Evolutionary conservation across 2,888 invertebrate genomes (phyloP).

Genomic region (Pheosia tremula): DNA sequence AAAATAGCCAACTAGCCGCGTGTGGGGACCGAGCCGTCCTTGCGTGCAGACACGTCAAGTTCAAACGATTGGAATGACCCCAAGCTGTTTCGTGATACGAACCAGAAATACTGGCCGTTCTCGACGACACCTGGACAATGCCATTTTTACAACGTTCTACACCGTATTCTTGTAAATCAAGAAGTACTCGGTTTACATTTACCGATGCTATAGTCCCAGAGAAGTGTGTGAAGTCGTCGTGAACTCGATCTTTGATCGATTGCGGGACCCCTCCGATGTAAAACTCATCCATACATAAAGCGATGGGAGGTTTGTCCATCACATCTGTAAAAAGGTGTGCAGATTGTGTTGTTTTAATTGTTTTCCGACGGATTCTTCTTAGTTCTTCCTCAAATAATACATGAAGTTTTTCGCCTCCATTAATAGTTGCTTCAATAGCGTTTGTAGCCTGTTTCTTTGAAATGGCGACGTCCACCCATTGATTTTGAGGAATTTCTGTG

Average conservation of each 20-base stretch:
- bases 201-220: conserved; percentile 63
- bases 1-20: conserved; percentile 64
- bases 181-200: conserved; percentile 53
- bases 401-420: conserved; percentile 68
- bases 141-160: conserved; percentile 60
- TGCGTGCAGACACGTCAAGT: conserved; percentile 71
- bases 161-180: conserved; percentile 61
- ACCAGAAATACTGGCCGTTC: conserved; percentile 73
- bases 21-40: conserved; percentile 49
- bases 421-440: conserved; percentile 70
- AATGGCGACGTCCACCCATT: conserved; percentile 71
- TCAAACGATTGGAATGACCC: conserved; percentile 68
- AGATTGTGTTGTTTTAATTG: background rate
- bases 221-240: conserved; percentile 57
- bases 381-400: conserved; percentile 47
- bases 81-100: conserved; percentile 71
- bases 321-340: background rate
- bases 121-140: conserved; percentile 66
- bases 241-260: conserved; percentile 39
- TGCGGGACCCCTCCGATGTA: conserved; percentile 66
- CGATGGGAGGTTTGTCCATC: background rate
- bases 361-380: conserved; percentile 26
- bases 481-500: conserved; percentile 59
- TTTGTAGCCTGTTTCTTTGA: conserved; percentile 59
- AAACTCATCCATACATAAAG: conserved; percentile 67